These are phyloP conservation scores for Diprion similis DNA, from an alignment of 1,140 invertebrate genomes.

Conservation along the genomic window DNA sequence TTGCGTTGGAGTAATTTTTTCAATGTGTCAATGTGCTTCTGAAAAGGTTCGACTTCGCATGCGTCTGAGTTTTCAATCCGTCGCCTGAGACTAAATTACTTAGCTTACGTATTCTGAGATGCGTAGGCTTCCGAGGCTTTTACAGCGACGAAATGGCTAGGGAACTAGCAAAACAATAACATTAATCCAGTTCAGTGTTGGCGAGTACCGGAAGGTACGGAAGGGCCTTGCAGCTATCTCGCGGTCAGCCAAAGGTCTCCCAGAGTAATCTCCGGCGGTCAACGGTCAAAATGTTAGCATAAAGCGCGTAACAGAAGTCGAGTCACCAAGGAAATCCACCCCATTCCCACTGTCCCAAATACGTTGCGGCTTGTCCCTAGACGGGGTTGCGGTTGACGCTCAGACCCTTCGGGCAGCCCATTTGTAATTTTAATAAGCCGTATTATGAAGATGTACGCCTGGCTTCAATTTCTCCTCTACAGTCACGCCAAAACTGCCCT, in stretches of 20 bases:
- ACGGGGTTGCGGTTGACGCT: slow-evolving; percentile 49
- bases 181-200: slow-evolving; percentile 49
- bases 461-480: background rate
- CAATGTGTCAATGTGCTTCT: no score
- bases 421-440: slow-evolving; percentile 62
- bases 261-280: slow-evolving; percentile 56
- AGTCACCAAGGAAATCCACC: slow-evolving; percentile 2
- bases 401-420: slow-evolving; percentile 29
- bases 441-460: slow-evolving; percentile 38
- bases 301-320: background rate
- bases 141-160: slow-evolving; percentile 33
- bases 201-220: slow-evolving; percentile 29
- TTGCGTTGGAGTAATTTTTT: no score
- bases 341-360: slow-evolving; percentile 5
- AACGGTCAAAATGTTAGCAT: slow-evolving; percentile 41
- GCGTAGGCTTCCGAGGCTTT: slow-evolving; percentile 31
- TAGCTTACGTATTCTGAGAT: background rate
- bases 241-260: slow-evolving; percentile 34
- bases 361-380: slow-evolving; percentile 48
- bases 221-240: slow-evolving; percentile 31
- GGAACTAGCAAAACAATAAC: slow-evolving; percentile 55
- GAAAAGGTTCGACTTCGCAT: no score
- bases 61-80: background rate
- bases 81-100: background rate
- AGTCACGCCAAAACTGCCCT: background rate